Percentiles rank a stretch among this genome's conserved stretches.
These are phyloP conservation scores for Siniperca undulata DNA, from an alignment of 2,797 vertebrate genomes.

Conservation along the genomic window DNA sequence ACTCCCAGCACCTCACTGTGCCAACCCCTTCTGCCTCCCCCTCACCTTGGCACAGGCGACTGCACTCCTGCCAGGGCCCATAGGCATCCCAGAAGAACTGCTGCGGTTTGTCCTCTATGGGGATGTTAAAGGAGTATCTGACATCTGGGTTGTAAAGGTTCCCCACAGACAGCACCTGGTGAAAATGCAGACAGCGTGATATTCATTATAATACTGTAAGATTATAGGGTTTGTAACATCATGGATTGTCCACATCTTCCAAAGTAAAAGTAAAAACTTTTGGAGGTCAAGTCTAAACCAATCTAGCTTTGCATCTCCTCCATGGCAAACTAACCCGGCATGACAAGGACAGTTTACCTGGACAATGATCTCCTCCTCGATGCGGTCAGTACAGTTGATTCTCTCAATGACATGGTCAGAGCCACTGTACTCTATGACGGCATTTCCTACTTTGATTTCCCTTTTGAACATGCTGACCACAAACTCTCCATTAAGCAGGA, in stretches of 20 bases:
- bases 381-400: conserved; percentile 96
- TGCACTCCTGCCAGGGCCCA: conserved; percentile 97
- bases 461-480: conserved; percentile 99
- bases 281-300: conserved; percentile 9
- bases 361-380: conserved; percentile 94
- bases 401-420: conserved; percentile 95
- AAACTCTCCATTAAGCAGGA: conserved; percentile 97
- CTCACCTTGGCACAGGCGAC: conserved; percentile 96
- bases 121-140: conserved; percentile 97
- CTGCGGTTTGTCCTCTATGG: conserved; percentile 95
- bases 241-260: conserved; percentile 1
- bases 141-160: conserved; percentile 97
- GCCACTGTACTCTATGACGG: conserved; percentile 96
- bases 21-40: conserved; percentile 58
- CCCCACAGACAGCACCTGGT: conserved; percentile 95
- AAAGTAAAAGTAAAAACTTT: conserved; percentile 9
- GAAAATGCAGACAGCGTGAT: conserved; percentile 32
- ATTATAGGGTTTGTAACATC: neutral
- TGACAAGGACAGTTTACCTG: conserved; percentile 86
- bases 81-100: conserved; percentile 96
- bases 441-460: conserved; percentile 96
- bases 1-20: conserved; percentile 47
- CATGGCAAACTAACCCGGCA: neutral
- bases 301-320: neutral
- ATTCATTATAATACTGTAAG: conserved; percentile 7